A percentile compares a stretch with the other conserved stretches of the same genome.
phyloP scores from a whole-genome alignment of 2,797 vertebrate genomes.

The Enteromius unitaeniatus region DNA sequence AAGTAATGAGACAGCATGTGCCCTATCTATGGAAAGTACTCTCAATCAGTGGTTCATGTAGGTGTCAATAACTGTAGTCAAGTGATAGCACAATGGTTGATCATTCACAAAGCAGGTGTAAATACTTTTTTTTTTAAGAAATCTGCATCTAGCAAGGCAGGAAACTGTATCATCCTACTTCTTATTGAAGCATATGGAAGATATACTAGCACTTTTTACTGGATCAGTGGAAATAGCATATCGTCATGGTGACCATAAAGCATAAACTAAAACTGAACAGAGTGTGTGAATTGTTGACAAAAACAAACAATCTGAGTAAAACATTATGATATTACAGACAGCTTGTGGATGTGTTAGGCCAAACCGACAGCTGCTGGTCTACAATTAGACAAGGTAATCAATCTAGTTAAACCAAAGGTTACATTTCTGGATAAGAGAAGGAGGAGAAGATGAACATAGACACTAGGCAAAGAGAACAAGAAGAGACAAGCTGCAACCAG shows the following conservation, averaged over 20 bases:
- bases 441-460: conserved; percentile 24
- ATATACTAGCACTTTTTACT: conserved; percentile 1
- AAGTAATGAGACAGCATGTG: background rate
- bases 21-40: background rate
- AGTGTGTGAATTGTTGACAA: background rate
- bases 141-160: background rate
- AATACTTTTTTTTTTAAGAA: background rate
- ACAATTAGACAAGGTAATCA: conserved; percentile 28
- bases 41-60: background rate
- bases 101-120: background rate
- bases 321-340: background rate
- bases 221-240: conserved; percentile 2
- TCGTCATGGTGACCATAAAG: conserved; percentile 2
- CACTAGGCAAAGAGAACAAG: conserved; percentile 26
- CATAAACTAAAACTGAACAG: background rate
- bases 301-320: background rate
- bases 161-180: background rate
- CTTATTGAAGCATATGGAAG: background rate
- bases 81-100: too few species aligned
- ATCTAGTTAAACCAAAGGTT: conserved; percentile 15
- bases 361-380: conserved; percentile 34
- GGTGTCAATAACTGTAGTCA: background rate
- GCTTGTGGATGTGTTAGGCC: background rate
- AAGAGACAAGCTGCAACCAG: conserved; percentile 33
- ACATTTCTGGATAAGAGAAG: conserved; percentile 25